phyloP scores from a whole-genome alignment of 2,113 vertebrate species.

The Ameiurus melas region DNA sequence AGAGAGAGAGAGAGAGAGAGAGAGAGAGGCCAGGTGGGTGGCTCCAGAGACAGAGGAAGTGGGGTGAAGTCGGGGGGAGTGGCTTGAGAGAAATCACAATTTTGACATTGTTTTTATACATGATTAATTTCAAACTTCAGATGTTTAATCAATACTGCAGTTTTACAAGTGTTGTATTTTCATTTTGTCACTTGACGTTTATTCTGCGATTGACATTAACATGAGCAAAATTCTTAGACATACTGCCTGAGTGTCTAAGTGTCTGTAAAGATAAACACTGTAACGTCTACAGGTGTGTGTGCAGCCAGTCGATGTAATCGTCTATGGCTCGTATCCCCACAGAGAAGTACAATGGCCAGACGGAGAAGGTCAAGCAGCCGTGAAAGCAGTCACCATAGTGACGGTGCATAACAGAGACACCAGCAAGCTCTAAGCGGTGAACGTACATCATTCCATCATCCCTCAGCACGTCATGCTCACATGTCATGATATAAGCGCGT shows the following conservation, averaged over 20 bases:
- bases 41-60: neutral
- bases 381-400: constrained; percentile 90
- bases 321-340: constrained; percentile 77
- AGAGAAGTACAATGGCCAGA: constrained; percentile 81
- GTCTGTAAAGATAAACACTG: neutral
- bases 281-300: constrained; percentile 79
- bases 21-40: neutral
- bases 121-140: neutral
- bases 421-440: constrained; percentile 78
- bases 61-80: neutral
- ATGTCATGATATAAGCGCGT: constrained; percentile 84
- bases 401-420: constrained; percentile 80
- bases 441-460: constrained; percentile 93
- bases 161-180: neutral
- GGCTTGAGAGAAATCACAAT: neutral
- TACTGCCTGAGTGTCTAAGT: neutral
- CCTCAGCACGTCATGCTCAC: constrained; percentile 87
- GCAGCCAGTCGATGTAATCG: constrained; percentile 85
- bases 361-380: constrained; percentile 83
- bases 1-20: neutral
- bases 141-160: neutral
- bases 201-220: neutral
- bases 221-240: neutral
- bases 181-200: neutral
- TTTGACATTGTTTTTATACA: neutral